Base-by-base conservation (phyloP, 1,140 invertebrate genomes). In the Globodera rostochiensis region DNA sequence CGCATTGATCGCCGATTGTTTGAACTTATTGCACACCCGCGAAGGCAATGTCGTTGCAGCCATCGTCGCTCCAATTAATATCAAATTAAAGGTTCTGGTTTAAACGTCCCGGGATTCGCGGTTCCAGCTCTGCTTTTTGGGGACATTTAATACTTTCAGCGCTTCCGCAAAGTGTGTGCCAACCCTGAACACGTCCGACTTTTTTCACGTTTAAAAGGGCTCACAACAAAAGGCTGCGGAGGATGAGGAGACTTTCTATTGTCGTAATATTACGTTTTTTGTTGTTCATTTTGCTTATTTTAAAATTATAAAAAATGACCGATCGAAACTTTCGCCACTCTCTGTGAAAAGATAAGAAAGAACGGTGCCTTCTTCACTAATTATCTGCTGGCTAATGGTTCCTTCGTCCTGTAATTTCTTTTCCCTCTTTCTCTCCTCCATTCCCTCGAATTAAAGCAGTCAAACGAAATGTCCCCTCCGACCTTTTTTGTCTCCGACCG, bases 401-500 rank as follows among this genome's bases (percentile, higher is more conserved):
- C 60, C 21, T 2, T 66, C 1, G 60, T 21, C 13, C 13, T 2
- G 60, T 66, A 66, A 15, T 21, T 13, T 21, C 60, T 21, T 15
- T 66, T 66, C 60, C 60, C 21, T 66, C 21, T 66, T 66, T 66
- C 21, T 21, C 21, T 66, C 21, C 60, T 15, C 21, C 21, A 66
- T 21, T 66, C 60, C 3, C 3, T 13, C 60, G 13, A 66, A 66
- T 15, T 21, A 66, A 66, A 66, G n/a, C 60, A 15, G 1, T 2
- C 1, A 13, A 15, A 15, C 19, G 78, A 49, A 64, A 80, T 80
- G 79, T 9, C 13, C 19, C 76, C 76, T 6, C 36, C 82, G 47
- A 91, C 91, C 64, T 89, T 88, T 46, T 87, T 91, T 46, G 80
- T 90, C 46, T 90, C 90, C 82, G 88, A 91, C 86, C 82, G 88